Conservation (phyloP, 2,797 vertebrate species). For the Pempheris klunzingeri region DNA sequence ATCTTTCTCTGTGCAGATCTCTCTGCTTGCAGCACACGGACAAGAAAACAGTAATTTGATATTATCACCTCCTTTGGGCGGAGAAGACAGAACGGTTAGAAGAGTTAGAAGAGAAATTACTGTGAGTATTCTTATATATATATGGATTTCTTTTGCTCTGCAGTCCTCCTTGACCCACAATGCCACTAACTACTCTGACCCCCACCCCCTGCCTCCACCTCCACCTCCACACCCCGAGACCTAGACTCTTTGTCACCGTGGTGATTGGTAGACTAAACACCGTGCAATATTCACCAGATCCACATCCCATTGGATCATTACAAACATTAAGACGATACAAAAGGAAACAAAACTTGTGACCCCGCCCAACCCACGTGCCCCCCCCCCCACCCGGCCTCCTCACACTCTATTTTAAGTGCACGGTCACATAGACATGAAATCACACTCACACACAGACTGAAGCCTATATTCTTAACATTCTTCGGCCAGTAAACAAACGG, state of each 20-base stretch:
- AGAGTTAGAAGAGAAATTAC: too few species aligned
- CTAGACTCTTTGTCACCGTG: conserved; percentile 94
- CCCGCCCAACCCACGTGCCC: conserved; percentile 38
- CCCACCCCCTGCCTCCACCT: conserved; percentile 46
- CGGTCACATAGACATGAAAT: conserved; percentile 44
- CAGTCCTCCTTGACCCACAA: conserved; percentile 46
- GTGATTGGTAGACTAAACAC: conserved; percentile 98
- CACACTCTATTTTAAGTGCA: conserved; percentile 68
- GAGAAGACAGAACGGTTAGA: too few species aligned
- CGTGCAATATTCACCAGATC: conserved; percentile 84
- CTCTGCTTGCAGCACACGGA: not conserved
- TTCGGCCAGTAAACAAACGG: conserved; percentile 74
- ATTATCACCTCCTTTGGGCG: conserved; percentile 53
- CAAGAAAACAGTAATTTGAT: conserved; percentile 43
- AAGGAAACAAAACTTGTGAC: conserved; percentile 66
- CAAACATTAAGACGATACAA: conserved; percentile 73
- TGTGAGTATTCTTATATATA: too few species aligned
- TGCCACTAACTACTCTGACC: conserved; percentile 63
- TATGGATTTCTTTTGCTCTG: not conserved
- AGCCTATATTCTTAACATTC: conserved; percentile 77
- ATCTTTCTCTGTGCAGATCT: conserved; percentile 3
- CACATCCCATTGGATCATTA: conserved; percentile 73
- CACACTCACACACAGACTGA: conserved; percentile 33
- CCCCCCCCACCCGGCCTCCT: conserved; percentile 28
- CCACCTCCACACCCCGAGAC: conserved; percentile 32